Base-by-base conservation (phyloP, 2,888 invertebrate species). In the Oscheius myriophilus region DNA sequence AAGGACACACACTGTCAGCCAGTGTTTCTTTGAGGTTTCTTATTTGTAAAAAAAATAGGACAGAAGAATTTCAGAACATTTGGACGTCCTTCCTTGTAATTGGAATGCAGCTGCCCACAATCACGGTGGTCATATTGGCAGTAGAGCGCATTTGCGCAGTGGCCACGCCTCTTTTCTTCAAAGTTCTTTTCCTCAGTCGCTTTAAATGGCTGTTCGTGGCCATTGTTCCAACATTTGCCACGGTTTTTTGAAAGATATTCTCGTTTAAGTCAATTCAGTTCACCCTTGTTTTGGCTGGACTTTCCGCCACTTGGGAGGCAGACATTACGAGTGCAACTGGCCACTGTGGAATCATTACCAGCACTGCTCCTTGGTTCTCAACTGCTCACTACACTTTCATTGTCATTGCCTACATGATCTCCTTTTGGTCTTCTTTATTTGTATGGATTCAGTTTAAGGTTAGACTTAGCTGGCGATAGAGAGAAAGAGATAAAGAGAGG, bases 281-380 rank as follows among this genome's bases (percentile, higher is more conserved):
- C 16, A 49, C 61, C 25, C 21, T 61, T 33, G 61, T 14, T 16
- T 18, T 46, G 11, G 61, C 49, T 1, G 61, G 46, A 7, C 49
- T 26, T 26, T 61, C 61, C 3, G 61, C 61, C 2, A 39, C 39
- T 18, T 18, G 21, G 2, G 49, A 61, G 11, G 18, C 33, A 18
- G 23, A 26, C 16, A 23, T 46, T 18, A 46, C 14, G 21, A 46
- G 25, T 11, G 25, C 61, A 2, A 61, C 61, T 6, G 49, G 49
- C 9, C 61, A 61, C 18, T 61, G 61, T 33, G 61, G 61, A 16
- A 61, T 61, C 33, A 61, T 61, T 12, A 61, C 61, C 14, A 61
- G 61, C 49, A 61, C 61, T 2, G 46, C 61, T 6, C 46, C 16
- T 25, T 61, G 61, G 61, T 61, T 33, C 21, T 61, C 61, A 4